Evolutionary conservation across 2,888 invertebrate species (phyloP).

Genomic region (Thereva unica): DNA sequence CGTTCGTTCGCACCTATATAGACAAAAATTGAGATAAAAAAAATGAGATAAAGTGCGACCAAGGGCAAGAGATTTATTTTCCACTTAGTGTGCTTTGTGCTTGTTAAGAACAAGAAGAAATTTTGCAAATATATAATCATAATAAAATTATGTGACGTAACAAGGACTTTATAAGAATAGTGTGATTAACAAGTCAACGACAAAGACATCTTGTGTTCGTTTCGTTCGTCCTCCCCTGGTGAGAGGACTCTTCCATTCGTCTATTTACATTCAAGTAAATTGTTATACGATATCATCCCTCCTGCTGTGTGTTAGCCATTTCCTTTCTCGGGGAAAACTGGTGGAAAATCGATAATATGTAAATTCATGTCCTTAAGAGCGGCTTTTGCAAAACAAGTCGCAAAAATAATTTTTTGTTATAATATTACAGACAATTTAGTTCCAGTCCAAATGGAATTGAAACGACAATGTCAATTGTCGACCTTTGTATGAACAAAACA

Average conservation of each 20-base stretch:
- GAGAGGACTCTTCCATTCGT: too few relatives aligned
- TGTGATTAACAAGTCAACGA: too few relatives aligned
- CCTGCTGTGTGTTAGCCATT: background rate
- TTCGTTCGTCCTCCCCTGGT: too few relatives aligned
- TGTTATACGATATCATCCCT: background rate
- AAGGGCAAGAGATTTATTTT: background rate
- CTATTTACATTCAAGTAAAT: background rate
- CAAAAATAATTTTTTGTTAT: background rate
- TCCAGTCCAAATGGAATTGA: background rate
- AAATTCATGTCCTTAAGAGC: conserved; percentile 16
- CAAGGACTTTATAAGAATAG: too few relatives aligned
- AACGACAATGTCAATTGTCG: background rate
- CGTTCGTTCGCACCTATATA: conserved; percentile 1
- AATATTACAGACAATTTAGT: conserved; percentile 8
- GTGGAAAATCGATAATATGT: conserved; percentile 25
- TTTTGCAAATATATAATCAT: too few relatives aligned
- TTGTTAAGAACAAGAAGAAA: too few relatives aligned
- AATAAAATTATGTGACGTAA: too few relatives aligned
- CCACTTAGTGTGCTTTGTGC: too few relatives aligned
- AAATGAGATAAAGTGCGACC: background rate
- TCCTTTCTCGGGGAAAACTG: background rate
- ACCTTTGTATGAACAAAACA: conserved; percentile 6
- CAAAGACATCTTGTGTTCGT: too few relatives aligned
- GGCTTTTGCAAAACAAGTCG: background rate
- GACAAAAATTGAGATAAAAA: background rate